Base-by-base conservation (phyloP, 2,797 vertebrate genomes). In the Pangasius krempfi region DNA sequence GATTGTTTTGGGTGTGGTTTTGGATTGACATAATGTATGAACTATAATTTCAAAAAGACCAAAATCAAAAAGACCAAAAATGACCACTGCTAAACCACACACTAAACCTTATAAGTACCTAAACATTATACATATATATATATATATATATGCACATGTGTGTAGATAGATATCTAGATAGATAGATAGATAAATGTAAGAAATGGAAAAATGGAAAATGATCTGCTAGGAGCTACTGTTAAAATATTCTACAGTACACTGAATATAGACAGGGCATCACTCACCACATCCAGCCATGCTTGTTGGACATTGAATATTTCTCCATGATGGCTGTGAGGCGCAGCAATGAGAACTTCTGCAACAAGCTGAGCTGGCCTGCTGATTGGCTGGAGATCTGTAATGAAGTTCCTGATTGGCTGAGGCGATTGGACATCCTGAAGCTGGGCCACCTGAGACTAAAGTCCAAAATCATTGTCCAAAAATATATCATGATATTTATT, bases 311-410 rank as follows among this genome's bases (percentile, higher is more conserved):
- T 47, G 98, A 99, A 93, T 98, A 97, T 88, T 97, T 99, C 93
- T 99, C 99, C 98, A 99, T 99, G 93, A 98, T 97, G 89, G 98
- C 99, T 2, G 99, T 99, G 72, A 99, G 97, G 33, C 97, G 97
- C 64, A 99, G 96, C 89, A 99, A 94, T 1, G 98, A 99, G 94
- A 99, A 98, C 91, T 97, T 99, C 85, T 99, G 99, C 88, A 99
- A 93, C 89, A 99, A 95, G 90, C 97, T 98, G 90, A 99, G 96
- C 91, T 99, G 98, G 84, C 96, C 94, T 83, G 97, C 98, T 16
- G 98, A 98, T 92, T 99, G 99, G 94, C 95, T 97, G 93, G 97
- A 98, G 92, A 99, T 98, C 93, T 98, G 98, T 86, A 97, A 96
- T 0, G 97, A 97, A 5, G 97, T 96, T 7, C 97, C 93, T 9